Evolutionary conservation across 2,888 invertebrate genomes (phyloP), one percentile per base, ranked within the genome.

Genomic region (Xestoiulus laeticollis): DNA sequence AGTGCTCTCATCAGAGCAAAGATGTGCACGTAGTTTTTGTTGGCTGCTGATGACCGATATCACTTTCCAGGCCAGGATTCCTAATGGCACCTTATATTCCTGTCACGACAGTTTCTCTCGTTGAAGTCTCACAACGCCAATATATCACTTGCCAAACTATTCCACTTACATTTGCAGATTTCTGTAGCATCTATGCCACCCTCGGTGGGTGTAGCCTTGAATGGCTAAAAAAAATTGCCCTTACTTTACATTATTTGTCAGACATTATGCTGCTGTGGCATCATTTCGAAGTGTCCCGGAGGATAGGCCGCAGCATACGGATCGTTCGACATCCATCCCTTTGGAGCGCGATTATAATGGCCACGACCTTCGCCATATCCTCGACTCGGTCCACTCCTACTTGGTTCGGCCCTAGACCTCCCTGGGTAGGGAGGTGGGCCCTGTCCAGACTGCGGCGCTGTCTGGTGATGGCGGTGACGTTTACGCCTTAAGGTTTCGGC

Each of bases 401-500:
- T 90, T 32, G 90, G 90, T 26, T 90, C 90, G 90, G n/a, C 59
- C 30, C 86, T 26, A 14, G 44, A 22, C 33, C 86, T n/a, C 89
- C 90, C 90, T 10, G 90, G 90, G 88, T 90, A 91, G 68, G 91
- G 91, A 12, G 91, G 91, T 32, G 91, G 91, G 16, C 85, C 89
- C 32, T 89, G 88, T 44, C 88, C 82, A n/a, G 78, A 30, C 59
- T 89, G 89, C 19, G 89, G 89, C n/a, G 88, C 89, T 14, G 89
- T 89, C 59, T 89, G 89, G 59, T 89, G 89, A 87, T 89, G 88
- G 38, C 90, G 89, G 48, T 90, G 89, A 26, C 90, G 90, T 96
- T 98, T 97, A 93, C 97, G 94, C 90, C 97, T 93, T 88, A 98
- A 93, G 84, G 98, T 98, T 92, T 96, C 96, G 95, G 98, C 97